Conservation (phyloP, 2,888 invertebrate genomes). For the Heliconius ethilla region DNA sequence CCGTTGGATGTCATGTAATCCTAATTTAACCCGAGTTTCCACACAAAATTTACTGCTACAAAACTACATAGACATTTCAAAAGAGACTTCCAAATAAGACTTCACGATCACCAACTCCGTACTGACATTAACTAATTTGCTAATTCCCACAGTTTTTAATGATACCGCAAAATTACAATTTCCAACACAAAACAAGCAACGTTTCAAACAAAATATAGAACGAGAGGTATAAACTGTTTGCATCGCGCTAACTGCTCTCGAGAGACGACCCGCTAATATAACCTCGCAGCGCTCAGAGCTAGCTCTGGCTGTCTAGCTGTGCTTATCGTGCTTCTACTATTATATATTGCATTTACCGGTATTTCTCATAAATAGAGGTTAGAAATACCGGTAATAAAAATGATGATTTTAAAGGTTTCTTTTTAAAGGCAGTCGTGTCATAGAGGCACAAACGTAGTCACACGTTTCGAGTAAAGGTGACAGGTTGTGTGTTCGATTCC, state of each 20-base stretch:
- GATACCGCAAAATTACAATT: slow-evolving; percentile 3
- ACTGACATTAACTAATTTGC: too few species aligned
- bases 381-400: background rate
- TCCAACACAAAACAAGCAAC: background rate
- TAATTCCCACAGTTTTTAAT: background rate
- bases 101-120: too few species aligned
- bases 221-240: slow-evolving; percentile 17
- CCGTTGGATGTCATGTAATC: too few species aligned
- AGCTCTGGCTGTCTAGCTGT: background rate
- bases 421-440: too few species aligned
- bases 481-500: too few species aligned
- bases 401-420: too few species aligned
- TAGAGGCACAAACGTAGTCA: too few species aligned
- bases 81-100: too few species aligned
- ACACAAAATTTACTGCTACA: too few species aligned
- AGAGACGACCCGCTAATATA: slow-evolving; percentile 20
- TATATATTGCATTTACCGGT: background rate
- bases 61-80: too few species aligned
- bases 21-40: too few species aligned
- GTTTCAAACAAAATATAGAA: slow-evolving; percentile 13
- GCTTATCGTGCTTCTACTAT: background rate
- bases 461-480: too few species aligned
- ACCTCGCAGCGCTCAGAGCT: background rate
- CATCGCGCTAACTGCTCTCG: slow-evolving; percentile 8
- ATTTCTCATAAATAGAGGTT: background rate